Conservation (phyloP, 2,797 vertebrate genomes). For the Graptemys geographica region DNA sequence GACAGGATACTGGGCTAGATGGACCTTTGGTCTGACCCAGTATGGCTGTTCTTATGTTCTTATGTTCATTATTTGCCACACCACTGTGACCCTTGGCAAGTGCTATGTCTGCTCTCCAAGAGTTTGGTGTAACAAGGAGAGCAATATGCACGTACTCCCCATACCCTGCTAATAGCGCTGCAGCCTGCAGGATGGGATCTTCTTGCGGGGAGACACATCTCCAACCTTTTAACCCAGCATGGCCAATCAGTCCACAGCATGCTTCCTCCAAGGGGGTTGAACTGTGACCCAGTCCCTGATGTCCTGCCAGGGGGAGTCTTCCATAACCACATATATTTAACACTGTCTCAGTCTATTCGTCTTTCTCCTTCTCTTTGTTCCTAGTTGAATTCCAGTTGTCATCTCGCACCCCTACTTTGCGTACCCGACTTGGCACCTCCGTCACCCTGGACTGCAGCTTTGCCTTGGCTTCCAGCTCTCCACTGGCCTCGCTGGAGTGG, state of each 20-base stretch:
- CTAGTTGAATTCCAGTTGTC: constrained; percentile 89
- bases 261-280: not conserved
- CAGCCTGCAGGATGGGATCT: not conserved
- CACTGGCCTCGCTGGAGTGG: constrained; percentile 84
- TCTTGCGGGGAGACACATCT: not conserved
- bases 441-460: constrained; percentile 85
- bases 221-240: not conserved
- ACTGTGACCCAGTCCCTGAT: not conserved
- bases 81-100: not conserved
- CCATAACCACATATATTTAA: not conserved
- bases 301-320: fast-evolving
- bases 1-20: too few species aligned
- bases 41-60: too few species aligned
- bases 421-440: constrained; percentile 73
- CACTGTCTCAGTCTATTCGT: not conserved
- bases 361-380: not conserved
- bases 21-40: too few species aligned
- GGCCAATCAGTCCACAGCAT: not conserved
- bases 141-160: not conserved
- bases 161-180: not conserved
- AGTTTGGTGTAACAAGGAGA: not conserved
- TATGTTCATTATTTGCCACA: not conserved
- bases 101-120: not conserved
- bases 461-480: constrained; percentile 68
- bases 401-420: constrained; percentile 77